phyloP scores from a whole-genome alignment of 2,113 vertebrate species.

The Brienomyrus longianalis region DNA sequence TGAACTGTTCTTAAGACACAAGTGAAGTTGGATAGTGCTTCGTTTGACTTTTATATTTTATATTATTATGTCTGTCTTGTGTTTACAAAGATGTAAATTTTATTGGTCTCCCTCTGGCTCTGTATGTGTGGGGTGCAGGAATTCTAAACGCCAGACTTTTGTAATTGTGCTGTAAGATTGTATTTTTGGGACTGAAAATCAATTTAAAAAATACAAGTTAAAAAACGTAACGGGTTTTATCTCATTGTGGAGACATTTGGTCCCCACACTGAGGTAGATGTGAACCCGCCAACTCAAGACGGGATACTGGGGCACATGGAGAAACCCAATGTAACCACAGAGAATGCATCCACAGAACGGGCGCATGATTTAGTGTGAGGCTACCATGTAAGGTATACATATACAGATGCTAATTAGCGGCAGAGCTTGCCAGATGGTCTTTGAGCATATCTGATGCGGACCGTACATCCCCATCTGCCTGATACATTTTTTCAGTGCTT shows the following conservation, averaged over 20 bases:
- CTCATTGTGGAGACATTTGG: background rate
- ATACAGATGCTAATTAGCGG: background rate
- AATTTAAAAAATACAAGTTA: background rate
- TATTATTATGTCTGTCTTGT: background rate
- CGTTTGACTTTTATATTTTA: background rate
- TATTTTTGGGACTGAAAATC: background rate
- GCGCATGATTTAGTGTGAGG: background rate
- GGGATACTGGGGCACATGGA: background rate
- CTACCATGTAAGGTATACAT: background rate
- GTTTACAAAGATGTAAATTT: background rate
- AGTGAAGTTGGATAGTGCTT: background rate
- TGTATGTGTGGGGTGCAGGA: background rate
- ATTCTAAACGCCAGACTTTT: background rate
- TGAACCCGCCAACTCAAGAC: background rate
- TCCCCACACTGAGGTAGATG: background rate
- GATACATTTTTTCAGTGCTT: background rate
- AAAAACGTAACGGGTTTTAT: background rate
- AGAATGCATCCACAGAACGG: background rate
- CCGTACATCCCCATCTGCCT: background rate
- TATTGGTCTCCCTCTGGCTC: background rate
- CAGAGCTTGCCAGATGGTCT: background rate
- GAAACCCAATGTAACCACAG: background rate
- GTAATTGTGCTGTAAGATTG: background rate
- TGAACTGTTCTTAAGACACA: background rate
- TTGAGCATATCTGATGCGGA: background rate